Evolutionary conservation across 1,140 invertebrate species (phyloP), one percentile per base, ranked within the genome.

Genomic region (Ceratosolen fusciceps): DNA sequence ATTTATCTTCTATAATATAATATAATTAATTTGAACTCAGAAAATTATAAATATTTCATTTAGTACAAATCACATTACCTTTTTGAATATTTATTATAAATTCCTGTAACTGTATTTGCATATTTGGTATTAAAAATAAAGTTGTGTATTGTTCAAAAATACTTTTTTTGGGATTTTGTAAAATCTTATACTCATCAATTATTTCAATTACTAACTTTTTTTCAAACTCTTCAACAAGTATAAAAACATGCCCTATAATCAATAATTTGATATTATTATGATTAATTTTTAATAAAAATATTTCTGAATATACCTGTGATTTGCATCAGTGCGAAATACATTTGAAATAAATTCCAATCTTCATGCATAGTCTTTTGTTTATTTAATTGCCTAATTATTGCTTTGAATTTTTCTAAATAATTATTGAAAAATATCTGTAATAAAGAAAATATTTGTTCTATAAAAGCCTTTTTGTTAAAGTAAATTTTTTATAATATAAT

Each of bases 281-380:
- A 52, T 52, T 52, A 52, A 52, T 19, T 19, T 21, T 21, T 19
- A n/a, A 4, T 52, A 56, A 14, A 34, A 29, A 71, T 21, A 52
- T 52, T 52, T 67, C 52, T 26, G 8, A 49, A 74, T 70, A 16
- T 86, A 93, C 93, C 92, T 82, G 93, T 92, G 81, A 92, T 93
- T 85, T 96, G 94, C 85, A 95, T 91, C 29, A 95, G 88, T 0
- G 92, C 93, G 77, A 95, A 90, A 83, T 93, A 94, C 80, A 93
- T 92, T 85, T 94, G 94, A 80, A 95, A 92, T 31, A 94, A 89
- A 77, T 92, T 93, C 94, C 94, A 93, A 86, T 94, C 93, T 85
- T 95, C 92, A 60, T 92, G 91, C 77, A 91, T 90, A 8, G 89
- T 87, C 85, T 90, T 91, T 49, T 87, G 89, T 26, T 92, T 87